Evolutionary conservation across 1,140 invertebrate genomes (phyloP).

Genomic region (Bombus consobrinus): DNA sequence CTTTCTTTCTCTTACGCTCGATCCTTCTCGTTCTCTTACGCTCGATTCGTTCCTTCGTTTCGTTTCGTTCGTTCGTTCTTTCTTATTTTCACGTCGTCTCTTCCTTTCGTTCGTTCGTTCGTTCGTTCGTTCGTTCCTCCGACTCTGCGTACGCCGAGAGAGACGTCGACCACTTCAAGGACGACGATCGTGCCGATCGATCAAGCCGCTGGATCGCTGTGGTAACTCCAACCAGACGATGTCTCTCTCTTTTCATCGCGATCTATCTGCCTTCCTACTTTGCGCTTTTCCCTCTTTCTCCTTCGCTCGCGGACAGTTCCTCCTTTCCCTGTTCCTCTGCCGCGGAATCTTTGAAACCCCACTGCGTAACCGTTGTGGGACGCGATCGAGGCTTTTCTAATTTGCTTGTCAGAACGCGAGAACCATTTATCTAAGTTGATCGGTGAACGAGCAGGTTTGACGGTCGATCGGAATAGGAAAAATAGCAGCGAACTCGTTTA

Average conservation of each 20-base stretch:
- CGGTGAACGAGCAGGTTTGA: not conserved
- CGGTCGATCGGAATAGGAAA: not conserved
- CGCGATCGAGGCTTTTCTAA: conserved; percentile 15
- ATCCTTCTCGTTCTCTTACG: too few relatives aligned
- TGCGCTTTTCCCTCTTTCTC: not conserved
- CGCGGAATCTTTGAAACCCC: conserved; percentile 30
- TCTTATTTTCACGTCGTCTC: too few relatives aligned
- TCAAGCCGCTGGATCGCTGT: conserved; percentile 61
- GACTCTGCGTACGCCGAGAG: conserved; percentile 47
- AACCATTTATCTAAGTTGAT: conserved; percentile 15
- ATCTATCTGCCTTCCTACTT: not conserved
- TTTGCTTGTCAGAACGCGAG: conserved; percentile 10
- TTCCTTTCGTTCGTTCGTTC: conserved; percentile 17
- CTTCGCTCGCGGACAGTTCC: not conserved
- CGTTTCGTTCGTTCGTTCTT: too few relatives aligned
- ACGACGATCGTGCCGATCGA: conserved; percentile 69
- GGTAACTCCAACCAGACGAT: conserved; percentile 56
- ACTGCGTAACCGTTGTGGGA: not conserved
- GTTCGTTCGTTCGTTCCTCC: conserved; percentile 28
- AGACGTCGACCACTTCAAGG: conserved; percentile 76
- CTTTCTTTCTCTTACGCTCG: too few relatives aligned
- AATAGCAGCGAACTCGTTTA: too few relatives aligned
- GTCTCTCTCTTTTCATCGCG: conserved; percentile 15
- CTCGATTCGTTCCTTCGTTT: too few relatives aligned
- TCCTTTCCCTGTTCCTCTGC: not conserved